Evolutionary conservation across 2,888 invertebrate genomes (phyloP).

Genomic region (Dasysyrphus tricinctus): DNA sequence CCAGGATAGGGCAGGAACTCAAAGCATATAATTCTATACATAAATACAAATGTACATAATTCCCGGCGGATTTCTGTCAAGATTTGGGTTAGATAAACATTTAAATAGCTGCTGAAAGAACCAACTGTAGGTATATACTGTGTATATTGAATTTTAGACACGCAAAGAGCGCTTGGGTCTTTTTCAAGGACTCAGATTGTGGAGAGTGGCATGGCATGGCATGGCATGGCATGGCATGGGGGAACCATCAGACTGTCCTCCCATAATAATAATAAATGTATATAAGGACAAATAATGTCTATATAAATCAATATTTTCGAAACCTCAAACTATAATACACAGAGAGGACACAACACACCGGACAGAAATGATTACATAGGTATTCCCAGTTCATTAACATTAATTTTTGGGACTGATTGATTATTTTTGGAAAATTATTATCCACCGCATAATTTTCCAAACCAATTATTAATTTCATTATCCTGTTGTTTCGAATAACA

Average conservation of each 20-base stretch:
- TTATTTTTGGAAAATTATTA: conserved; percentile 63
- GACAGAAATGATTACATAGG: conserved; percentile 15
- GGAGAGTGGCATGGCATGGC: not conserved
- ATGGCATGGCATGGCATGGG: no score
- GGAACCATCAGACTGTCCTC: not conserved
- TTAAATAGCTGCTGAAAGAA: conserved; percentile 38
- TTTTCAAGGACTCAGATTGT: conserved; percentile 21
- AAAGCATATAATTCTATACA: not conserved
- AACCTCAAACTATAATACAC: conserved; percentile 7
- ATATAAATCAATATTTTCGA: conserved; percentile 25
- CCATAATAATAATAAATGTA: not conserved
- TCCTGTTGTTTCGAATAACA: conserved; percentile 61
- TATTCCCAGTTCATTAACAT: conserved; percentile 59
- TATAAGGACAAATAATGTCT: not conserved
- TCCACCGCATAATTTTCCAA: conserved; percentile 40
- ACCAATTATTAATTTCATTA: conserved; percentile 69
- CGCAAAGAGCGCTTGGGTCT: not conserved
- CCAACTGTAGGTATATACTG: not conserved
- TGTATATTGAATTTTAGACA: conserved; percentile 44
- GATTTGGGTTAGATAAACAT: conserved; percentile 62
- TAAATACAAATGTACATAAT: not conserved
- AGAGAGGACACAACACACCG: not conserved
- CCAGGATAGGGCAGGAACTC: not conserved
- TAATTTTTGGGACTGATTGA: conserved; percentile 58
- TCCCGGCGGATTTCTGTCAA: conserved; percentile 20